Conservation (phyloP, 2,797 vertebrate species). For the Australoheros facetus region DNA sequence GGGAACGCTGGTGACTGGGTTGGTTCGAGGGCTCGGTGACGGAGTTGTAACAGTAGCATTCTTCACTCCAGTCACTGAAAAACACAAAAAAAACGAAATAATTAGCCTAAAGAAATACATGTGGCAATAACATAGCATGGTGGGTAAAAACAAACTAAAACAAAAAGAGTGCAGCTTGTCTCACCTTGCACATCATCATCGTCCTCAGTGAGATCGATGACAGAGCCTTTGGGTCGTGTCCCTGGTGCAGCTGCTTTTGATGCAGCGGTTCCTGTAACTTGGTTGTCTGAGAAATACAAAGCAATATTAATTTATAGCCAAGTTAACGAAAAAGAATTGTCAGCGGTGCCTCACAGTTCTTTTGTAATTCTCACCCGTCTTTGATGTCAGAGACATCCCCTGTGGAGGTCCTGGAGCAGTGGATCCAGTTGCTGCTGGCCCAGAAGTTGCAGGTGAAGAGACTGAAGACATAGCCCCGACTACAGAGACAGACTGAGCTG, state of each 20-base stretch:
- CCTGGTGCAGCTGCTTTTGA: conserved; percentile 78
- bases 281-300: conserved; percentile 84
- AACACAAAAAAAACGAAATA: conserved; percentile 1
- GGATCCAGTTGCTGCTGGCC: conserved; percentile 82
- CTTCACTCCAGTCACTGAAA: conserved; percentile 82
- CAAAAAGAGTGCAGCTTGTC: background rate
- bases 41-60: conserved; percentile 66
- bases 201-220: conserved; percentile 97
- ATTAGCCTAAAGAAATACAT: conserved; percentile 1
- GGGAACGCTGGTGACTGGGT: conserved; percentile 64
- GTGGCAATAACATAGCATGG: background rate
- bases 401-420: conserved; percentile 78
- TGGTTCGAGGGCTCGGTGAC: conserved; percentile 62
- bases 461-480: conserved; percentile 80
- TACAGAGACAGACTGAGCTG: conserved; percentile 76
- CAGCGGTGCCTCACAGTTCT: background rate
- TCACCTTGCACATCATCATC: conserved; percentile 91
- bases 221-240: conserved; percentile 86
- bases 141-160: background rate
- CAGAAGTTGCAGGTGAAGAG: conserved; percentile 77
- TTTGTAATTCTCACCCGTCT: conserved; percentile 74
- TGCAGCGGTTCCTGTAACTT: conserved; percentile 79
- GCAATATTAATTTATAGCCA: background rate
- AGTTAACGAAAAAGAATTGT: background rate
- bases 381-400: conserved; percentile 79